These are phyloP conservation scores for Eulemur coronatus DNA, from an alignment of 2,797 vertebrate genomes.

Conservation along the genomic window DNA sequence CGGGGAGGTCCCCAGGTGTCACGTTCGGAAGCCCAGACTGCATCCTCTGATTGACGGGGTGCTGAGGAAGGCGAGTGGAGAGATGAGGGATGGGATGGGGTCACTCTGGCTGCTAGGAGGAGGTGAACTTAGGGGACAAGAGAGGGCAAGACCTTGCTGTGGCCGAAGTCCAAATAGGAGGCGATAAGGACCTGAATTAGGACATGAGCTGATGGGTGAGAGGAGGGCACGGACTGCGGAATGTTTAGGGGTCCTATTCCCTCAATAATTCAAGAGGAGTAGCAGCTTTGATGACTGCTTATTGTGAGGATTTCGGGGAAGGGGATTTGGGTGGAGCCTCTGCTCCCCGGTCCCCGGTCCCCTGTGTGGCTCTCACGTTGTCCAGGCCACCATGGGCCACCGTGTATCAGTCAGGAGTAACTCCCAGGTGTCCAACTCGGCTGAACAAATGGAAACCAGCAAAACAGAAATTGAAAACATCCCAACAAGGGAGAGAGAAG, in stretches of 20 bases:
- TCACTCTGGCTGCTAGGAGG: not conserved
- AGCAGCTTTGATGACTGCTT: not conserved
- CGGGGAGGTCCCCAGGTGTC: rapidly evolving
- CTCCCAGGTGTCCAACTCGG: not conserved
- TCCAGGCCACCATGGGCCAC: not conserved
- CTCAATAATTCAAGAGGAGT: not conserved
- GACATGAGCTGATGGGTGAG: not conserved
- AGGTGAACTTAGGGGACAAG: not conserved
- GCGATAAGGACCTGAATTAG: not conserved
- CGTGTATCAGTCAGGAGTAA: not conserved
- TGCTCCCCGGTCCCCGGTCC: not conserved
- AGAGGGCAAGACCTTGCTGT: not conserved
- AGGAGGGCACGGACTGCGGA: not conserved
- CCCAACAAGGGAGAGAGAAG: not conserved
- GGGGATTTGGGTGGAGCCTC: too few species aligned
- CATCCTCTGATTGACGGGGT: not conserved
- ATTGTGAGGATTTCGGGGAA: not conserved
- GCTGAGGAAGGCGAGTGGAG: rapidly evolving
- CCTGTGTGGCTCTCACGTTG: not conserved
- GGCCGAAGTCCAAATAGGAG: not conserved
- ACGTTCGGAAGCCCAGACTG: not conserved
- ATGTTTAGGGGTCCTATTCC: not conserved
- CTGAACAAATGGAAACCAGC: not conserved
- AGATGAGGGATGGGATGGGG: rapidly evolving
- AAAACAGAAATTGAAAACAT: not conserved